Evolutionary conservation across 64 coral and sea anemone species (phyloP).

Genomic region (Catalaphyllia jardinei): DNA sequence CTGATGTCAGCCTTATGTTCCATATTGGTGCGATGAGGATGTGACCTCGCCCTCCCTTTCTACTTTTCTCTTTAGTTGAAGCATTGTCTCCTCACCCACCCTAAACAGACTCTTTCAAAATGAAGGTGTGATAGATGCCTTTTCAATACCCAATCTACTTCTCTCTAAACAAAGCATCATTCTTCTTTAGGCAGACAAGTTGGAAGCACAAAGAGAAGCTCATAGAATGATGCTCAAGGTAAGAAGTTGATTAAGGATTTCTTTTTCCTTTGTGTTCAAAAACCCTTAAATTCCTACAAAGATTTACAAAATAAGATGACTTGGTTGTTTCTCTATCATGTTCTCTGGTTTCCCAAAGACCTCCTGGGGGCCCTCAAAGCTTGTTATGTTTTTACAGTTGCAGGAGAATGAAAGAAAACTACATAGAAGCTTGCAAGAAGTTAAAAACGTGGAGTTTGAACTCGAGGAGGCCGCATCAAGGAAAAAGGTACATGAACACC

Average conservation of each 20-base stretch:
- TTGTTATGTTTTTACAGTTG: conserved; percentile 48
- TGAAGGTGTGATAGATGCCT: neutral
- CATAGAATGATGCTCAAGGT: conserved; percentile 34
- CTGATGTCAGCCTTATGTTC: no score
- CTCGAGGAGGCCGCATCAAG: conserved; percentile 78
- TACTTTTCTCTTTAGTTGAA: no score
- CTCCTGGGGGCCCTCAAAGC: neutral
- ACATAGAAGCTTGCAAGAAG: conserved; percentile 57
- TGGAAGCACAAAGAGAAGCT: conserved; percentile 11
- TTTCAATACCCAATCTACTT: neutral
- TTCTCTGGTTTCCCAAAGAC: neutral
- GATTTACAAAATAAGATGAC: no score
- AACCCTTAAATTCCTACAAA: no score
- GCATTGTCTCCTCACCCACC: no score
- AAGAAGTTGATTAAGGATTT: neutral
- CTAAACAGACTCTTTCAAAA: neutral
- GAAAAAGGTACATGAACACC: conserved; percentile 61
- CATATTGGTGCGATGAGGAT: no score
- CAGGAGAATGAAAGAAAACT: conserved; percentile 76
- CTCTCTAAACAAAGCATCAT: neutral
- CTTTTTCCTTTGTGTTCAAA: no score
- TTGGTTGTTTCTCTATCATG: no score
- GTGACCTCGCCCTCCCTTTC: no score
- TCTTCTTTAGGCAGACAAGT: neutral
- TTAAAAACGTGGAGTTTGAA: conserved; percentile 76